A percentile compares a stretch with the other conserved stretches of the same genome.
These are phyloP conservation scores for Isotomurus palustris DNA, from an alignment of 2,888 invertebrate genomes.

Conservation along the genomic window DNA sequence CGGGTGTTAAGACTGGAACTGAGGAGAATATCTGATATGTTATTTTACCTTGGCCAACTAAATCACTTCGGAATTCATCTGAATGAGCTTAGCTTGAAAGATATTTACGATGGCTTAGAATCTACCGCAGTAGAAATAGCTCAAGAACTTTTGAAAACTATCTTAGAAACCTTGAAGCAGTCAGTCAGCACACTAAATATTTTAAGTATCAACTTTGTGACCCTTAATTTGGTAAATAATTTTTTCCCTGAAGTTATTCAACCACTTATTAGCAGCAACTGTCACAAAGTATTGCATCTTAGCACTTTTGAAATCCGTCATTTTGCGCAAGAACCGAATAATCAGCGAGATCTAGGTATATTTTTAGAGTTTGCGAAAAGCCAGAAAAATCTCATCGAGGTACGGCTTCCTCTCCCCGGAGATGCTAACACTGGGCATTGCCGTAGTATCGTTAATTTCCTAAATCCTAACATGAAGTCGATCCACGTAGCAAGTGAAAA, in stretches of 20 bases:
- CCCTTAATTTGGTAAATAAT: conserved; percentile 14
- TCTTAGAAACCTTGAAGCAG: conserved; percentile 5
- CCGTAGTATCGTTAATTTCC: no score
- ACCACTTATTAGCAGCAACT: background rate
- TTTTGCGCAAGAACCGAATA: conserved; percentile 16
- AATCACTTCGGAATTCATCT: conserved; percentile 3
- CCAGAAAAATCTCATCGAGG: conserved; percentile 20
- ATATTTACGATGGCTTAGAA: conserved; percentile 23
- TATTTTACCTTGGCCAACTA: conserved; percentile 21
- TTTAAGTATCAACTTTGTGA: conserved; percentile 13
- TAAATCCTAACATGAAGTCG: conserved; percentile 8
- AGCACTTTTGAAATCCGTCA: conserved; percentile 16
- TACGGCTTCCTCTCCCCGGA: conserved; percentile 20
- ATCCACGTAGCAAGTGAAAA: conserved; percentile 14
- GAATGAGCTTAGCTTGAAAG: conserved; percentile 8
- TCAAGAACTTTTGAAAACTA: conserved; percentile 10
- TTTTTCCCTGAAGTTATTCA: conserved; percentile 18
- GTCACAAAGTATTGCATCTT: conserved; percentile 12
- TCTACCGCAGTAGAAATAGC: conserved; percentile 9
- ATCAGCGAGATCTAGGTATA: conserved; percentile 17
- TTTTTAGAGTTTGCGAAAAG: conserved; percentile 16
- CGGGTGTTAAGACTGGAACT: conserved; percentile 14
- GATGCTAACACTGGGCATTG: conserved; percentile 13
- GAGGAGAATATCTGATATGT: conserved; percentile 21
- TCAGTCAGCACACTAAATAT: conserved; percentile 12